phyloP scores from a whole-genome alignment of 2,113 vertebrate genomes.

The Puntigrus tetrazona region DNA sequence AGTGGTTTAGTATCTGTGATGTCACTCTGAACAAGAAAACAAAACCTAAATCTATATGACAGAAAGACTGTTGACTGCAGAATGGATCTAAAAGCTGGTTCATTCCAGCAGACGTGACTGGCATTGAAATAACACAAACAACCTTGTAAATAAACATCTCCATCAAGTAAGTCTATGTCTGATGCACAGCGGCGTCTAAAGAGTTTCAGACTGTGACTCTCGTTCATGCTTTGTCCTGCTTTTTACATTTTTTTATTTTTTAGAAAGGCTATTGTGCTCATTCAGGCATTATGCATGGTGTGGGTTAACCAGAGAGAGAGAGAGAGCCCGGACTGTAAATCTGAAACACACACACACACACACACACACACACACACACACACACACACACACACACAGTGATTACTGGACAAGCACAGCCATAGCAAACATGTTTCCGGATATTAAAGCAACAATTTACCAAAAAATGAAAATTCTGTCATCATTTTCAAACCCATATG shows the following conservation, averaged over 20 bases:
- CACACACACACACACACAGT: background rate
- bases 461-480: background rate
- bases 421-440: background rate
- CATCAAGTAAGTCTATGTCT: slow-evolving; percentile 32
- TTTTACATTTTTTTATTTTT: background rate
- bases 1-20: background rate
- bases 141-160: slow-evolving; percentile 59
- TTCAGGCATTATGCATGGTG: slow-evolving; percentile 54
- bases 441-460: background rate
- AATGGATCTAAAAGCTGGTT: slow-evolving; percentile 1
- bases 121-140: slow-evolving; percentile 23
- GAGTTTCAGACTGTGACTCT: background rate
- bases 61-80: background rate
- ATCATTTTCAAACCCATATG: background rate
- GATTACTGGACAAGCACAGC: background rate
- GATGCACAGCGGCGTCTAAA: background rate
- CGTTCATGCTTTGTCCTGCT: background rate
- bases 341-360: too few species aligned
- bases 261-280: slow-evolving; percentile 56
- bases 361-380: slow-evolving; percentile 13
- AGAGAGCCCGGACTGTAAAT: slow-evolving; percentile 58
- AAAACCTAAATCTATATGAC: background rate
- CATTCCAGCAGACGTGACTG: background rate
- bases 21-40: background rate
- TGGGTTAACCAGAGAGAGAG: slow-evolving; percentile 53